These are phyloP conservation scores for Andinoacara biseriatus DNA, from an alignment of 2,113 vertebrate species.

Conservation along the genomic window DNA sequence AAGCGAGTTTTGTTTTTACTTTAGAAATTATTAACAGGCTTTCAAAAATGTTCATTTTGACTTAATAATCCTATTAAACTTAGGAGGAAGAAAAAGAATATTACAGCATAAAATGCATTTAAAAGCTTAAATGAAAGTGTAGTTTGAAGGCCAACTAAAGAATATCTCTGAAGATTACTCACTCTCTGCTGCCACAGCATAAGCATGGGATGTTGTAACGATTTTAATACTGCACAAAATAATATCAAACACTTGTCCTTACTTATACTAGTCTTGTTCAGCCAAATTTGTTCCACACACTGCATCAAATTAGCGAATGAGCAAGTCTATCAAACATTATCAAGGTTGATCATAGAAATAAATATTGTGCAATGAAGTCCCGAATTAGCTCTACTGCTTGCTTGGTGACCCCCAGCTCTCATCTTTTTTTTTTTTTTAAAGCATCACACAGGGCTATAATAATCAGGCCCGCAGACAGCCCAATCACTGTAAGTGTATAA, in stretches of 20 bases:
- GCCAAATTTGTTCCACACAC: not conserved
- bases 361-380: not conserved
- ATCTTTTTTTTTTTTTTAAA: not conserved
- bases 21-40: not conserved
- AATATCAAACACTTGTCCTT: not conserved
- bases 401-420: not conserved
- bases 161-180: not conserved
- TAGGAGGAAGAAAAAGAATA: not conserved
- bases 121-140: not conserved
- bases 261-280: not conserved
- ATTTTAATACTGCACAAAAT: not conserved
- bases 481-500: conserved; percentile 80
- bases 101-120: not conserved
- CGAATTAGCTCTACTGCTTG: conserved; percentile 10
- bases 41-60: not conserved
- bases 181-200: not conserved
- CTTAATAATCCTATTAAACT: not conserved
- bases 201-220: not conserved
- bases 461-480: conserved; percentile 48
- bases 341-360: not conserved
- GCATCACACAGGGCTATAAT: conserved; percentile 40
- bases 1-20: not conserved
- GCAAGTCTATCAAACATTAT: not conserved
- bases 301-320: not conserved
- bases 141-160: not conserved